These are phyloP conservation scores for Parotia lawesii DNA, from an alignment of 2,113 vertebrate genomes.

Conservation along the genomic window DNA sequence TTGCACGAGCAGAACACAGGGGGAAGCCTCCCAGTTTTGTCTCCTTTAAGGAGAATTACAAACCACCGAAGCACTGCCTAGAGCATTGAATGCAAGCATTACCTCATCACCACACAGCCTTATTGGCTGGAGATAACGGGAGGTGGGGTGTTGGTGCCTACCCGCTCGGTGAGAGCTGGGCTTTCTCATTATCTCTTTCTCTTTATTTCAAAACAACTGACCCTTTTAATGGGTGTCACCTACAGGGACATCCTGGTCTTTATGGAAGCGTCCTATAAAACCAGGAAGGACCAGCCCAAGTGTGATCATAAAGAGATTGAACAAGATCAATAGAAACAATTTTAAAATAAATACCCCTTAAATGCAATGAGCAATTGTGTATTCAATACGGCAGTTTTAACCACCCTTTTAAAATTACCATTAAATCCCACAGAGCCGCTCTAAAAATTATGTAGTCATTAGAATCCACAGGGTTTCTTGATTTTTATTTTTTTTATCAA, in stretches of 20 bases:
- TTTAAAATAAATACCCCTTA: neutral
- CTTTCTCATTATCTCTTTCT: conserved; percentile 38
- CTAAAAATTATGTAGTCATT: neutral
- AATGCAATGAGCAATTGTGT: neutral
- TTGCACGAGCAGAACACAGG: neutral
- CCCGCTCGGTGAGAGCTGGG: neutral
- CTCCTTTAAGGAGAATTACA: neutral
- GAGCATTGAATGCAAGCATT: neutral
- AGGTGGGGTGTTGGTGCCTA: neutral
- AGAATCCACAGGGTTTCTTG: neutral
- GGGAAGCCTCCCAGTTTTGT: neutral
- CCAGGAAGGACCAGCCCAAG: neutral
- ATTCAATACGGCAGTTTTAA: neutral
- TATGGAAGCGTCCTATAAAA: neutral
- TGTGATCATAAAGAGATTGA: neutral
- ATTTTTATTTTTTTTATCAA: neutral
- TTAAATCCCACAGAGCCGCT: neutral
- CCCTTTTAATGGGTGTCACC: conserved; percentile 23
- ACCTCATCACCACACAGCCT: neutral
- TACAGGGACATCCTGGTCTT: neutral
- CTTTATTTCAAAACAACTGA: conserved; percentile 6
- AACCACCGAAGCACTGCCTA: neutral
- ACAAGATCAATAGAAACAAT: neutral
- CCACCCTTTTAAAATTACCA: neutral
- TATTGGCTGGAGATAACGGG: conserved; percentile 49